Conservation (phyloP, 2,888 invertebrate species). For the Pterobdella sp. region DNA sequence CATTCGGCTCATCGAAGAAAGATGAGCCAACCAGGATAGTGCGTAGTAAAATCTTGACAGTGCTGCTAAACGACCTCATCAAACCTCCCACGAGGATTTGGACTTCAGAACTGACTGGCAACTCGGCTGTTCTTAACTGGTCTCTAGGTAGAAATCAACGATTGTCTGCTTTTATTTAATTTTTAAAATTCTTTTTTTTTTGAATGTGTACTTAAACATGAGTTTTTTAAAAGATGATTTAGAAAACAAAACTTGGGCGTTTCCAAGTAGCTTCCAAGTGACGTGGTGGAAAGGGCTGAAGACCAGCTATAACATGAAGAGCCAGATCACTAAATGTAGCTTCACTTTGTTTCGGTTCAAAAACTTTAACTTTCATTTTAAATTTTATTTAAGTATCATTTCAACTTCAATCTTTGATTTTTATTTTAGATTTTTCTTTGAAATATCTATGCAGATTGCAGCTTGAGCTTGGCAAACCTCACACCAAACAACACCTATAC, state of each 20-base stretch:
- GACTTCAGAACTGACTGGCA: constrained; percentile 51
- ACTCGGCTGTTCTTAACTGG: constrained; percentile 51
- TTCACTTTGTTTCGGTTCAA: neutral
- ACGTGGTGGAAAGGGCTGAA: constrained; percentile 51
- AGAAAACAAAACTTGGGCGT: constrained; percentile 44
- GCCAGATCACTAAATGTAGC: constrained; percentile 47
- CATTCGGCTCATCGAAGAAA: too few relatives aligned
- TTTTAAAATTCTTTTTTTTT: neutral
- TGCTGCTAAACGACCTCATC: constrained; percentile 49
- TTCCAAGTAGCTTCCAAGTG: constrained; percentile 49
- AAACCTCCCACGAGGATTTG: constrained; percentile 47
- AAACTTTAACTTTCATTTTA: neutral
- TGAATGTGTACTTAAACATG: neutral
- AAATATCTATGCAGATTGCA: constrained; percentile 43
- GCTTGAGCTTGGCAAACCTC: constrained; percentile 46
- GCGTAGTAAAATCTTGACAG: constrained; percentile 47
- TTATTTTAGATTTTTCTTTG: neutral
- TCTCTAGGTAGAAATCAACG: constrained; percentile 43
- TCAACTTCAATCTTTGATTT: constrained; percentile 9
- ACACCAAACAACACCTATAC: constrained; percentile 46
- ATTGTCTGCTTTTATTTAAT: neutral
- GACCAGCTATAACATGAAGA: constrained; percentile 46
- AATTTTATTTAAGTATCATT: neutral
- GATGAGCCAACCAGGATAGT: constrained; percentile 46
- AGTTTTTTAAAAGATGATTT: neutral